Percentiles rank a stretch among this genome's conserved stretches.
Conservation (phyloP, 2,888 invertebrate species). For the Tortrix viridana region DNA sequence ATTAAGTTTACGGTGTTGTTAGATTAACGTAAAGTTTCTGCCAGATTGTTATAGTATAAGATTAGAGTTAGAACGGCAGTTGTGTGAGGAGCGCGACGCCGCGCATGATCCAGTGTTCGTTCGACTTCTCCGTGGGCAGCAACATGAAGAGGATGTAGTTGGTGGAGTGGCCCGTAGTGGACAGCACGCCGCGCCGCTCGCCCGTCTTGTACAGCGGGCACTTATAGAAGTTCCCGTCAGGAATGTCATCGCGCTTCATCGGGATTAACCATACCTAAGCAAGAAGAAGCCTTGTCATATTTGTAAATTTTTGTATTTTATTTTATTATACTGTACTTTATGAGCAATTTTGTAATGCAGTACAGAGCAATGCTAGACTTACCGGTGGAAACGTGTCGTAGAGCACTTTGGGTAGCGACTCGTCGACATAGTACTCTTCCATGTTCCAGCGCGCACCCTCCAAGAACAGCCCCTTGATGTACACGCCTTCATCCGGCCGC, state of each 20-base stretch:
- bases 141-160: conserved; percentile 95
- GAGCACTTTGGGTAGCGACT: conserved; percentile 92
- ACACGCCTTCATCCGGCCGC: conserved; percentile 90
- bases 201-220: conserved; percentile 97
- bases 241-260: conserved; percentile 87
- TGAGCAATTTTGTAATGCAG: no score
- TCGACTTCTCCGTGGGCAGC: conserved; percentile 83
- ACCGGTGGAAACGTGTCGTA: conserved; percentile 92
- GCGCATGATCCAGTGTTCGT: conserved; percentile 94
- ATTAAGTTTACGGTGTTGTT: no score
- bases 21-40: no score
- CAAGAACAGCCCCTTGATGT: conserved; percentile 90
- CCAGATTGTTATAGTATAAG: neutral
- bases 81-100: conserved; percentile 95
- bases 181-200: conserved; percentile 93
- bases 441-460: conserved; percentile 96
- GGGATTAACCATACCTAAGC: conserved; percentile 93
- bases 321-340: no score
- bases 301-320: no score
- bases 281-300: neutral
- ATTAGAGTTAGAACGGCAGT: conserved; percentile 81
- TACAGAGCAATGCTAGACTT: neutral
- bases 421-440: conserved; percentile 86
- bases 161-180: conserved; percentile 97
- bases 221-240: conserved; percentile 86